Evolutionary conservation across 2,888 invertebrate genomes (phyloP).

Genomic region (Nymphalis polychloros): DNA sequence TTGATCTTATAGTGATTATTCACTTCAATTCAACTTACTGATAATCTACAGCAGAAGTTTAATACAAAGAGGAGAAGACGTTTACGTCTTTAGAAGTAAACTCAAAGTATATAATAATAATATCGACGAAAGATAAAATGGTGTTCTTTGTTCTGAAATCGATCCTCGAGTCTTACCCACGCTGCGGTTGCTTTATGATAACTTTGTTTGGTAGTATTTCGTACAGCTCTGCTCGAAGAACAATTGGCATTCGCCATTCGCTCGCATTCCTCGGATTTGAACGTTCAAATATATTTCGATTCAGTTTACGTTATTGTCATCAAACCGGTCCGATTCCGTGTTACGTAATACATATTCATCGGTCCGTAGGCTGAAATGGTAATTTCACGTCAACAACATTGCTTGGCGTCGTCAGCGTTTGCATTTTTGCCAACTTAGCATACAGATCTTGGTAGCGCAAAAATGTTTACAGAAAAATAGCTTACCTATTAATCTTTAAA

Average conservation of each 20-base stretch:
- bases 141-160: slow-evolving; percentile 4
- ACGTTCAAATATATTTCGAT: slow-evolving; percentile 39
- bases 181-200: slow-evolving; percentile 12
- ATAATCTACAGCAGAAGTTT: background rate
- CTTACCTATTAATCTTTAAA: too few species aligned
- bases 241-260: slow-evolving; percentile 26
- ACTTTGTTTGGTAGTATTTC: slow-evolving; percentile 18
- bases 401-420: slow-evolving; percentile 59
- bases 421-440: slow-evolving; percentile 65
- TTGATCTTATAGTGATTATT: background rate
- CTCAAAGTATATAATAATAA: background rate
- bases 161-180: slow-evolving; percentile 11
- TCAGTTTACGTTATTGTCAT: slow-evolving; percentile 52
- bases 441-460: slow-evolving; percentile 23
- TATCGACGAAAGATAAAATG: slow-evolving; percentile 6
- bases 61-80: background rate
- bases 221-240: slow-evolving; percentile 5
- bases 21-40: background rate
- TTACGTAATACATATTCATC: slow-evolving; percentile 70
- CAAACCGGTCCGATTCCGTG: slow-evolving; percentile 63
- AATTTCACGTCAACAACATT: slow-evolving; percentile 73
- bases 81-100: background rate
- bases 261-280: slow-evolving; percentile 26
- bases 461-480: background rate
- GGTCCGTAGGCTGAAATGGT: slow-evolving; percentile 71